Base-by-base conservation (phyloP, 2,113 vertebrate genomes). In the Montifringilla adamsi region DNA sequence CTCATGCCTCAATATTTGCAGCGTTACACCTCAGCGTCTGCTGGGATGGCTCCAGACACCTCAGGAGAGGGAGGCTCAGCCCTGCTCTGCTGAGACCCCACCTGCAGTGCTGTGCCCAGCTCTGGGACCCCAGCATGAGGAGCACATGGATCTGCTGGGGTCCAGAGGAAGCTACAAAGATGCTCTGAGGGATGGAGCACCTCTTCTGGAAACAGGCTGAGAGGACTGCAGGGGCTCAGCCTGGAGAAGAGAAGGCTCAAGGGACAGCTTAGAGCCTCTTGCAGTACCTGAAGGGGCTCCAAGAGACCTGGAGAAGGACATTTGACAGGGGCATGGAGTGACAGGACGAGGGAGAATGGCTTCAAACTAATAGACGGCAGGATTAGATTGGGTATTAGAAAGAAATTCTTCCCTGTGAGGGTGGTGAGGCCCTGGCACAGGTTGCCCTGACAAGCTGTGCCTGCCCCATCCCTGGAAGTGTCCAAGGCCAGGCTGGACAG, bases 1-100 rank as follows among this genome's bases (percentile, higher is more conserved):
- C 12, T 37, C 39, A 1, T 20, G 19, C 23, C 49, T 76, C 62
- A 11, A 0, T 43, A 17, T 46, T 63, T 44, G 6, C 1, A 7
- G 13, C 17, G 2, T 49, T 27, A 6, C 7, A 14, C 16, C 6
- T 2, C 50, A 47, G 18, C 2, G 6, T 23, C 68, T 68, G 23
- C 77, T 64, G 77, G 53, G 26, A 11, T 39, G 44, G 15, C 64
- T 43, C 53, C 68, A 39, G 35, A 41, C 22, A 3, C 26, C 44
- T 43, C 58, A 23, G 59, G 49, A 76, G 35, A 35, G 30, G 12
- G 13, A 19, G 24, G 22, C 7, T 58, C 67, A 64, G 1, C 12
- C 49, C 72, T 49, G 21, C 56, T 56, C 41, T 84, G 41, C 49
- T 69, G 63, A 55, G 35, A 69, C 10, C 55, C 21, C 72, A 13